These are phyloP conservation scores for Eurosta solidaginis DNA, from an alignment of 1,140 invertebrate species.

Conservation along the genomic window DNA sequence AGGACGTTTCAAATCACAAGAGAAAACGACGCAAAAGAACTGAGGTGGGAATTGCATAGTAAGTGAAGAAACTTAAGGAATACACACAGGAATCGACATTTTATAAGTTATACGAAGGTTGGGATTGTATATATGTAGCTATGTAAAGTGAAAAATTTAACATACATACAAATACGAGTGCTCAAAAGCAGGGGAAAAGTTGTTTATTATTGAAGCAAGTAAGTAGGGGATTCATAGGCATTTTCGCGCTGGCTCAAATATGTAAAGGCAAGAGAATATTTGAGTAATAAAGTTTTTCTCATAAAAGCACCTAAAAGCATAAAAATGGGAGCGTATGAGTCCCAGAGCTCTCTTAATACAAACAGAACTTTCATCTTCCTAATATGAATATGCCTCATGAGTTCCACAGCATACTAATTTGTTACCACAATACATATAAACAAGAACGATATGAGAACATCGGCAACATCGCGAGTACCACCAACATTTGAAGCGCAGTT, in stretches of 20 bases:
- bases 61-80: background rate
- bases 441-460: background rate
- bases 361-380: no score
- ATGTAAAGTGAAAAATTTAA: no score
- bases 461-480: background rate
- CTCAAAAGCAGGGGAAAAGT: background rate
- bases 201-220: background rate
- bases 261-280: no score
- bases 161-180: no score
- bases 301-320: no score
- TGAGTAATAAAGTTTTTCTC: no score
- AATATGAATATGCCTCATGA: no score
- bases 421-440: background rate
- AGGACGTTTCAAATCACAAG: background rate
- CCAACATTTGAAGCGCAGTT: conserved; percentile 9
- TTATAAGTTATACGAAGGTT: no score
- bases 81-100: conserved; percentile 13
- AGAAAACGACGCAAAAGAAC: background rate
- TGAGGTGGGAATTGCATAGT: background rate
- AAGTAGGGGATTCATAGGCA: background rate
- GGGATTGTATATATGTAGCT: no score
- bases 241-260: background rate
- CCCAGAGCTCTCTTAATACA: no score
- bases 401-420: no score
- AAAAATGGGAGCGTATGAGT: no score